Base-by-base conservation (phyloP, 1,140 invertebrate genomes). In the Plodia interpunctella region DNA sequence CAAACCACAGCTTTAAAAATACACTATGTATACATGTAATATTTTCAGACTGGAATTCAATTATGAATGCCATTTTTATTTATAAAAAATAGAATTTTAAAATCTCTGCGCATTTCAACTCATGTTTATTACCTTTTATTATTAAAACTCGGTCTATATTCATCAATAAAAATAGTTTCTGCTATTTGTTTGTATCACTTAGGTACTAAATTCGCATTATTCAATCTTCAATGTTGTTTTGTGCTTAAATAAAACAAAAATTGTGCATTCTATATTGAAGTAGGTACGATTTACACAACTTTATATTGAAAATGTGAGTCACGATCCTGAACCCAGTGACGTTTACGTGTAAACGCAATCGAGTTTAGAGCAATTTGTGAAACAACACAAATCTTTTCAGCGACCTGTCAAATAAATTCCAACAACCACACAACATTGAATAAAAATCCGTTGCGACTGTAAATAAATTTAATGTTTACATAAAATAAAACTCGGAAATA, bases 371-470 rank as follows among this genome's bases (percentile, higher is more conserved):
- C 61, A 58, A 63, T 63, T 62, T 57, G 52, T 30, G 38, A 57
- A 63, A 63, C 56, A 58, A 63, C 50, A 63, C 61, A 53, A 58
- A 58, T 55, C 61, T 49, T 28, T 10, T 52, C 13, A 38, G 19
- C 25, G 21, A 15, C 35, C 53, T 61, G 59, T 61, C 53, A 51
- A 56, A 55, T 61, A 60, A 60, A 55, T 55, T 58, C 25, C 30
- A 51, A n/a, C 38, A n/a, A 44, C 13, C 38, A 44, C 38, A 44
- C 38, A 15, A 44, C 38, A 44, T 44, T 17, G 38, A 44, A 44
- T 44, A 44, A 44, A 44, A 44, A 44, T n/a, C 15, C 38, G 15
- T n/a, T 4, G 38, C 15, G 38, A 44, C 38, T 44, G 8, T n/a
- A 44, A 44, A 44, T 44, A 15, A 15, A 44, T 44, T 17, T 44